Evolutionary conservation across 2,113 vertebrate genomes (phyloP), one percentile per base, ranked within the genome.

Genomic region (Hippopotamus amphibius): DNA sequence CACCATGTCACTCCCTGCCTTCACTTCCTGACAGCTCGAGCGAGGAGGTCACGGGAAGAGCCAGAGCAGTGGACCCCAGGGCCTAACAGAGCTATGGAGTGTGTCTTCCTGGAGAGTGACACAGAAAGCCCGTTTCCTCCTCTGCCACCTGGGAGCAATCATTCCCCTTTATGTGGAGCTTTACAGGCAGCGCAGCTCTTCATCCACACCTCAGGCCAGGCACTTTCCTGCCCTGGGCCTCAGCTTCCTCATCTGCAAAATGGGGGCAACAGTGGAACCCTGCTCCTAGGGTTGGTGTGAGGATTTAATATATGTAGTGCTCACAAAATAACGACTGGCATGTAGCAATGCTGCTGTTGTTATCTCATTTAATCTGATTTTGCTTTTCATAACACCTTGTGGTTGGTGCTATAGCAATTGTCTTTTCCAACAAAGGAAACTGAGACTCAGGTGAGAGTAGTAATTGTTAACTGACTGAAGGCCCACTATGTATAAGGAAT

Each of bases 231-330:
- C 26, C 6, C 15, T 11, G 55, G 68, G 71, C 83, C 93, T 95
- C 85, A 74, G 76, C 80, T 80, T 96, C 50, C 71, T 61, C 53
- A 15, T 48, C 71, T 88, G 41, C 43, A 79, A 63, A 96, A 55
- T 53, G 82, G 69, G 55, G 50, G 22, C 53, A 12, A 24, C 1
- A 3, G n/a, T 5, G 61, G 24, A 19, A 21, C 12, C 50, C 30
- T 46, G 46, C 41, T 84, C 26, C 1, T 8, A 43, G 50, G 50
- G 26, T 33, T 24, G 19, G 13, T 72, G 22, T 8, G 59, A 85
- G 71, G 65, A n/a, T 22, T 13, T 3, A 24, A 11, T 22, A 17
- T 50, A 1, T 4, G 15, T 17, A 11, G 8, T 1, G 4, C 76
- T 46, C 48, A 11, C 33, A 21, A 33, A 69, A 24, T 4, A 24